Percentiles rank a stretch among this genome's conserved stretches.
These are phyloP conservation scores for Teinopalpus imperialis DNA, from an alignment of 2,888 invertebrate genomes.

Conservation along the genomic window DNA sequence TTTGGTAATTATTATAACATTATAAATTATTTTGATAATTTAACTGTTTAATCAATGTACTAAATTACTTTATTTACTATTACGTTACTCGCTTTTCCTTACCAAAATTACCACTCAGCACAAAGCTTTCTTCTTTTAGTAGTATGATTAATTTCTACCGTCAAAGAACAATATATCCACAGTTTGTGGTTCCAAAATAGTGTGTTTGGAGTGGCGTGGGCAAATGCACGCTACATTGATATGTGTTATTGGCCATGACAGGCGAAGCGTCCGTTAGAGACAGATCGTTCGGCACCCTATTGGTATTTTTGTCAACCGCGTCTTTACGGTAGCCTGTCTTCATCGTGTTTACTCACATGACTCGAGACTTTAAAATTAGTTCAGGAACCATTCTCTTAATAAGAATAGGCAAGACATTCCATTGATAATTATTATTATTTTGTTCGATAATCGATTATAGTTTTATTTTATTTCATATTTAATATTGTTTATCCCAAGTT, in stretches of 20 bases:
- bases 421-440: slow-evolving; percentile 13
- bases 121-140: background rate
- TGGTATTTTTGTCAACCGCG: slow-evolving; percentile 63
- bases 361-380: slow-evolving; percentile 68
- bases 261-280: slow-evolving; percentile 45
- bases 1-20: too few relatives aligned
- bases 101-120: too few relatives aligned
- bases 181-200: slow-evolving; percentile 57
- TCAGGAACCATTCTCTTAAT: slow-evolving; percentile 39
- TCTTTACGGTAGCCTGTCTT: slow-evolving; percentile 39
- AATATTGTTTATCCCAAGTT: too few relatives aligned
- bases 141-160: slow-evolving; percentile 20
- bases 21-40: too few relatives aligned
- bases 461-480: too few relatives aligned
- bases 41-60: too few relatives aligned
- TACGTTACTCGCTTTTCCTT: too few relatives aligned
- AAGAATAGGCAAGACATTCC: slow-evolving; percentile 17
- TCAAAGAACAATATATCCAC: slow-evolving; percentile 26
- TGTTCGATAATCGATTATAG: too few relatives aligned
- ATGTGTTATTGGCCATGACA: slow-evolving; percentile 75
- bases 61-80: too few relatives aligned
- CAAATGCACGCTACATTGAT: slow-evolving; percentile 76
- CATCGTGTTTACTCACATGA: slow-evolving; percentile 73
- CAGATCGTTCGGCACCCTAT: slow-evolving; percentile 53
- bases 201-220: slow-evolving; percentile 61